A percentile compares a stretch with the other conserved stretches of the same genome.
Evolutionary conservation across 2,888 invertebrate genomes (phyloP).

Genomic region (Xestoiulus laeticollis): DNA sequence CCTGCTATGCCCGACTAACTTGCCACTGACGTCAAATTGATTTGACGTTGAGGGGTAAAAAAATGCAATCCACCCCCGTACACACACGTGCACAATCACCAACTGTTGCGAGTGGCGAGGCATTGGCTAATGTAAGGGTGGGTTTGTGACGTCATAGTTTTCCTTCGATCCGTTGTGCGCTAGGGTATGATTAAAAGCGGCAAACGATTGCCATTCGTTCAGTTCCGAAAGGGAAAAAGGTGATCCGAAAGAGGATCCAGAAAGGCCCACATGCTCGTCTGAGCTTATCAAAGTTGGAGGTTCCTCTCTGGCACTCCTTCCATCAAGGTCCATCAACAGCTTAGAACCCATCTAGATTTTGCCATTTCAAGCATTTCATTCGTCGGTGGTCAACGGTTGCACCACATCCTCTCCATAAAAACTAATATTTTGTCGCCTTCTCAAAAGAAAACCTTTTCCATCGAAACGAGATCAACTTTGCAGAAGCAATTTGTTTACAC

Average conservation of each 20-base stretch:
- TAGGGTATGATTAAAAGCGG: background rate
- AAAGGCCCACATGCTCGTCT: background rate
- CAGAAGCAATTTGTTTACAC: background rate
- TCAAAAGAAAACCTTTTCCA: background rate
- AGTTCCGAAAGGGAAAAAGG: conserved; percentile 17
- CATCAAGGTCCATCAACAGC: background rate
- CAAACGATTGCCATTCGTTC: conserved; percentile 10
- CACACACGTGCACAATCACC: background rate
- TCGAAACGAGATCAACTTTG: background rate
- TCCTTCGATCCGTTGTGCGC: background rate
- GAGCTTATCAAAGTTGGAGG: conserved; percentile 15
- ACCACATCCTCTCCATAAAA: background rate
- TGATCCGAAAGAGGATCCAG: conserved; percentile 6
- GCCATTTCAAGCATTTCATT: background rate
- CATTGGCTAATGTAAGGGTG: background rate
- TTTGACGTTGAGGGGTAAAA: background rate
- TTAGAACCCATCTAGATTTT: background rate
- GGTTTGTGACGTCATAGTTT: background rate
- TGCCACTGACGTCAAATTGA: background rate
- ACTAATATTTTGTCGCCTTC: background rate
- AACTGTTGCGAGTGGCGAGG: conserved; percentile 25
- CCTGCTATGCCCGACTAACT: background rate
- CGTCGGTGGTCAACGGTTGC: background rate
- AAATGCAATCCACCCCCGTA: background rate
- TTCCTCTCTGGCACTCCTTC: background rate